These are phyloP conservation scores for Microcebus griseorufus DNA, from an alignment of 2,113 vertebrate genomes.

Conservation along the genomic window DNA sequence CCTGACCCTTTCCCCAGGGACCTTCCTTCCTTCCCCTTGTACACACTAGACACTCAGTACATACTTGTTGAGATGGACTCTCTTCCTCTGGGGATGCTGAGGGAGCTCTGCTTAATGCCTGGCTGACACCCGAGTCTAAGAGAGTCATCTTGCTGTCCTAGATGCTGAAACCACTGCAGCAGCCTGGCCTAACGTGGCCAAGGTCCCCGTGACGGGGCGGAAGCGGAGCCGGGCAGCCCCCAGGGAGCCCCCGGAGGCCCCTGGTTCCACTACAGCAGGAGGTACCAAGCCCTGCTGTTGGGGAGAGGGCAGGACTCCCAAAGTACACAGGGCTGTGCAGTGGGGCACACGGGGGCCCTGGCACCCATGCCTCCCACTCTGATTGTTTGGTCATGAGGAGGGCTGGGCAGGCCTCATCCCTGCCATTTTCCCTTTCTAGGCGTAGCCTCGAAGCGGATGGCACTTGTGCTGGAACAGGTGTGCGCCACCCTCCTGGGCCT, in stretches of 20 bases:
- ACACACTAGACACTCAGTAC: not conserved
- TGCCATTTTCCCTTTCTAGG: constrained; percentile 74
- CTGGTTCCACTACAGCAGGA: constrained; percentile 16
- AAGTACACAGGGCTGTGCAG: not conserved
- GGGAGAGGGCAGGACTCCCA: not conserved
- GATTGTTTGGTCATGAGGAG: not conserved
- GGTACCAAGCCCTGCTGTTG: constrained; percentile 67
- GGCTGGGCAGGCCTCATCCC: not conserved
- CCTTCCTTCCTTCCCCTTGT: not conserved
- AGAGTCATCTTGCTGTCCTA: constrained; percentile 64
- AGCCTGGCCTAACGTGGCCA: constrained; percentile 91
- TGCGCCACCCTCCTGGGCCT: constrained; percentile 86
- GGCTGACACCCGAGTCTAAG: not conserved
- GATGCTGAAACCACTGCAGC: constrained; percentile 90
- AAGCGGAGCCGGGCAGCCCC: constrained; percentile 77
- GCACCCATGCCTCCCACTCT: not conserved
- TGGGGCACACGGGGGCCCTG: not conserved
- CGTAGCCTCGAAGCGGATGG: constrained; percentile 42
- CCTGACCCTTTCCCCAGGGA: not conserved
- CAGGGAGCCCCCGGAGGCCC: accelerated
- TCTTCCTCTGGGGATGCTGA: not conserved
- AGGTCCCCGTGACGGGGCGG: constrained; percentile 75
- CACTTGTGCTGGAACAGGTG: constrained; percentile 83
- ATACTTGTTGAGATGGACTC: not conserved
- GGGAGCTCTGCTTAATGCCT: not conserved